Evolutionary conservation across 1,140 invertebrate genomes (phyloP).

Genomic region (Platyscapa corneri): DNA sequence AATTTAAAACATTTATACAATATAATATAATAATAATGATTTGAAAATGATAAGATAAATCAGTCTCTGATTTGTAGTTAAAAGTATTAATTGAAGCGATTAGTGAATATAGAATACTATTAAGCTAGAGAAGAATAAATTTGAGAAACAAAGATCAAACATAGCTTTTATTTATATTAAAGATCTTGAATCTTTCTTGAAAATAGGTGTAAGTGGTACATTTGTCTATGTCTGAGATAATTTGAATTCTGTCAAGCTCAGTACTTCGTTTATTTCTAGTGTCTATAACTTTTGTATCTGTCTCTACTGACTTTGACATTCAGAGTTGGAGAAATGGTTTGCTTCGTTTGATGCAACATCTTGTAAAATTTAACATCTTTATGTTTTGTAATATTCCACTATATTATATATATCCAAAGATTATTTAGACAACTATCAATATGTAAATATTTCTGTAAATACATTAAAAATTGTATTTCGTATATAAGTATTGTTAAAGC

Average conservation of each 20-base stretch:
- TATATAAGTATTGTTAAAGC: too few relatives aligned
- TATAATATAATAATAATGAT: too few relatives aligned
- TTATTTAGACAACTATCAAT: too few relatives aligned
- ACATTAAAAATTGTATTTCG: too few relatives aligned
- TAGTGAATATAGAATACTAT: too few relatives aligned
- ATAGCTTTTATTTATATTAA: neutral
- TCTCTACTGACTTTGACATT: slow-evolving; percentile 3
- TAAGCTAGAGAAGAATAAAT: neutral
- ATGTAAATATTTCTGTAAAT: too few relatives aligned
- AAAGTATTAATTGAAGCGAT: too few relatives aligned
- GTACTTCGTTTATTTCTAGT: neutral
- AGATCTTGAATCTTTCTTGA: slow-evolving; percentile 3
- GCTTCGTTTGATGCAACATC: neutral
- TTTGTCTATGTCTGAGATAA: slow-evolving; percentile 12
- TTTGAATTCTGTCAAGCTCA: slow-evolving; percentile 36
- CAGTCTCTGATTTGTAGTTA: too few relatives aligned
- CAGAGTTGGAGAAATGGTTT: neutral
- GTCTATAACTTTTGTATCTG: slow-evolving; percentile 1
- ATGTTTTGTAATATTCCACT: too few relatives aligned
- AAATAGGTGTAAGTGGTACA: neutral
- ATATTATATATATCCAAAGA: too few relatives aligned
- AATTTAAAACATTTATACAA: too few relatives aligned
- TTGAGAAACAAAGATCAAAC: neutral
- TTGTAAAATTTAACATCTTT: neutral
- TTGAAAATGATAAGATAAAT: too few relatives aligned